Evolutionary conservation across 2,888 invertebrate genomes (phyloP), one percentile per base, ranked within the genome.

Genomic region (Leucophenga montana): DNA sequence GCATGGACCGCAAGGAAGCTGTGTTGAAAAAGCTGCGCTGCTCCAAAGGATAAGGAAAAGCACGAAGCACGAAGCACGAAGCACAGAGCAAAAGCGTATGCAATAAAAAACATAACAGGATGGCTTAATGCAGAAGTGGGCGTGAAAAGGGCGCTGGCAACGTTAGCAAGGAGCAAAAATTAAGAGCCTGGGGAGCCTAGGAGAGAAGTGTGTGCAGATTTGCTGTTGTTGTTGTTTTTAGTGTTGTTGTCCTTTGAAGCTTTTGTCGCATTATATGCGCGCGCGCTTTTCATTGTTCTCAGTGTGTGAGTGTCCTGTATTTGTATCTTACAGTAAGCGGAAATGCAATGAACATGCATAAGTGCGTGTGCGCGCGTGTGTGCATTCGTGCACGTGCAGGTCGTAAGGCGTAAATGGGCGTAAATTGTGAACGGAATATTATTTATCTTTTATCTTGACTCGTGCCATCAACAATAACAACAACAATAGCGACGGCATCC

Each of bases 1-100:
- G 33, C 56, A 44, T 20, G 39, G 65, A 31, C 20, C 39, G 31
- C 18, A 18, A 48, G 78, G 79, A 79, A 79, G 82, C 82, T 84
- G 82, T 59, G 44, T 20, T n/a, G n/a, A 14, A 69, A 61, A 67
- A 70, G 67, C 70, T 61, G 16, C 22, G 31, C n/a, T 4, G 54
- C 16, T 11, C 3, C 16, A 20, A 59, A 59, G 4, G 27, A 65
- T 50, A 65, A n/a, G n/a, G 8, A 48, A 50, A 53, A 18, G 22
- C 50, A 16, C 13, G 48, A 22, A 20, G 16, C 46, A 22, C 13
- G 13, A 64, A 46, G 22, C 50, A 16, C 13, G 48, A 22, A 20
- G 16, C 46, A 22, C 13, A 64, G 20, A 50, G 27, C 1, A 31
- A 31, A 57, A 14, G 31, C 31, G 5, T 14, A 46, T 4, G n/a